Base-by-base conservation (phyloP, 2,888 invertebrate species). In the Danaus chrysippus region DNA sequence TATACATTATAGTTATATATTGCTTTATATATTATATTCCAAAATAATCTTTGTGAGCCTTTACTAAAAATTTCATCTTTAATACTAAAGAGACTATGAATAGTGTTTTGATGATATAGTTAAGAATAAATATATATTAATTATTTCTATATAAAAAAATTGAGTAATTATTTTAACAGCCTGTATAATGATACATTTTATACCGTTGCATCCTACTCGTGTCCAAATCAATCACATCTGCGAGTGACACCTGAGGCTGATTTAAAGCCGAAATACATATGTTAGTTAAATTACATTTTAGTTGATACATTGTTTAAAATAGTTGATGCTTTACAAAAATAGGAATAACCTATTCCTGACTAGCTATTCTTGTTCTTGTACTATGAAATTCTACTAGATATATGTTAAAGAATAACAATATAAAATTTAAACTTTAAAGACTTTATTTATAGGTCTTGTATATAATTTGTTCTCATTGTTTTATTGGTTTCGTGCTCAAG, bases 221-320 rank as follows among this genome's bases (percentile, higher is more conserved):
- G 75, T 70, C 73, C 76, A 71, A 86, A 87, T 88, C 87, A 86
- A 88, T 88, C 87, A 87, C 80, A 68, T 74, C 69, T 70, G 67
- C 68, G 65, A 68, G 62, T 71, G 75, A 77, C 87, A 88, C 87
- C 87, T 88, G 87, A 81, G 81, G 70, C 70, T 73, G 49, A 49
- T 49, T 49, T 17, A 17, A 49, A 49, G 17, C 49, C 49, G 10
- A 15, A 9, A 8, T 49, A 55, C 42, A 53, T 23, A 34, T 17
- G 49, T 17, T 49, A 17, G 15, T 11, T 8, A 49, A 17, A 17
- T 17, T 15, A 15, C 17, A 15, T 17, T 17, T 15, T 15, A 12
- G n/a, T 46, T 46, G 15, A 8, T 15, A 15, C 2, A 8, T n/a
- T 46, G 46, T 46, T 46, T 46, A 13, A n/a, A 13, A 13, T 46